Conservation (phyloP, 2,797 vertebrate species). For the Melanotaenia nigrans region DNA sequence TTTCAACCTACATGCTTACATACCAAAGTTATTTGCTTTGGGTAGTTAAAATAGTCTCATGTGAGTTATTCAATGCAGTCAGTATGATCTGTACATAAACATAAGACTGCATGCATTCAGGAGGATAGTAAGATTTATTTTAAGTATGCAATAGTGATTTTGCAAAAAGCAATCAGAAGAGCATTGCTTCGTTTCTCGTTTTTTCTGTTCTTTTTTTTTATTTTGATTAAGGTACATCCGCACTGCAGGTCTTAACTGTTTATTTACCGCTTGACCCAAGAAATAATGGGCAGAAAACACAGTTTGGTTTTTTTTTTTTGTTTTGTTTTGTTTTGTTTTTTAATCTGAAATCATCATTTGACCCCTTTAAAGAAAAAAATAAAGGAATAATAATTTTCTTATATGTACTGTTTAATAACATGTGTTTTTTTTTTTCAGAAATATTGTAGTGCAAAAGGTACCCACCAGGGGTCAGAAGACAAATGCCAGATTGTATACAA, state of each 20-base stretch:
- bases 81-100: not conserved
- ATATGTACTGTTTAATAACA: too few species aligned
- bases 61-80: not conserved
- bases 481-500: too few species aligned
- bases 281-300: not conserved
- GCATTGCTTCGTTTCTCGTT: not conserved
- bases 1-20: conserved; percentile 1
- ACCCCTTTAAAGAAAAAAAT: not conserved
- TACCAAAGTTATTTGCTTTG: conserved; percentile 13
- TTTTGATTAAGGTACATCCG: not conserved
- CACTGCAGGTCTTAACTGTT: not conserved
- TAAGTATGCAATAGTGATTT: not conserved
- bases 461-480: too few species aligned
- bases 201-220: not conserved
- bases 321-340: too few species aligned
- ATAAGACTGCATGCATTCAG: not conserved
- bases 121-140: not conserved
- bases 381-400: too few species aligned
- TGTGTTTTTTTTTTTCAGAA: too few species aligned
- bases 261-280: not conserved
- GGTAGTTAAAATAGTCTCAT: not conserved
- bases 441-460: too few species aligned
- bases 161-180: not conserved
- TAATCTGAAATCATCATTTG: not conserved
- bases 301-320: not conserved